phyloP scores from a whole-genome alignment of 2,888 invertebrate genomes.

The Galeruca laticollis region DNA sequence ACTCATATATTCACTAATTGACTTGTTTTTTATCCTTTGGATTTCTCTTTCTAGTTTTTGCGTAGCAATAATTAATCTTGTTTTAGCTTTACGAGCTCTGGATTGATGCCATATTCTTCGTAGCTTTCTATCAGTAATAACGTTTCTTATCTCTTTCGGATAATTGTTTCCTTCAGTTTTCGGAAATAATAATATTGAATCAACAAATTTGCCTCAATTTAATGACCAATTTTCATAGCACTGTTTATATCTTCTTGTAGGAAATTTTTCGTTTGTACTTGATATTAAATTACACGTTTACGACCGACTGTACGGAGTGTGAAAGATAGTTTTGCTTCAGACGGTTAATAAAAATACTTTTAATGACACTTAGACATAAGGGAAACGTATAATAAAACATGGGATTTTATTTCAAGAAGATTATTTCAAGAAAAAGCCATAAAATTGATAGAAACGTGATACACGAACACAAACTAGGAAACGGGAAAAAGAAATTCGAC shows the following conservation, averaged over 20 bases:
- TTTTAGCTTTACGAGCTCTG: no score
- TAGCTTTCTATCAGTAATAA: no score
- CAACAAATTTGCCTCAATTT: no score
- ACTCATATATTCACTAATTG: no score
- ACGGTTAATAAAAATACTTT: slow-evolving; percentile 19
- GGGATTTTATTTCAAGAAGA: slow-evolving; percentile 12
- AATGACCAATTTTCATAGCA: no score
- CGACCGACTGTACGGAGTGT: not conserved
- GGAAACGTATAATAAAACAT: slow-evolving; percentile 5
- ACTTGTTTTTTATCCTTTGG: no score
- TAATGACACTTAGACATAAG: slow-evolving; percentile 2
- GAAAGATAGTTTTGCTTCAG: slow-evolving; percentile 9
- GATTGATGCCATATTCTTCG: no score
- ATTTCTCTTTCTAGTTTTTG: no score
- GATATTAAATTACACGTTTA: slow-evolving; percentile 3
- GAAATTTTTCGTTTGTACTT: not conserved
- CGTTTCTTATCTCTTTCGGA: no score
- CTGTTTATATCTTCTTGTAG: not conserved
- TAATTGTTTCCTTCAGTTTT: no score
- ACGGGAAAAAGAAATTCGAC: not conserved
- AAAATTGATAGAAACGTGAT: not conserved
- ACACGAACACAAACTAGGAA: not conserved
- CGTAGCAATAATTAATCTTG: no score
- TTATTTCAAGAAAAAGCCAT: slow-evolving; percentile 4
- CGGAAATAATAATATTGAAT: not conserved